Conservation (phyloP, 2,888 invertebrate species). For the Oxytorus armatus region DNA sequence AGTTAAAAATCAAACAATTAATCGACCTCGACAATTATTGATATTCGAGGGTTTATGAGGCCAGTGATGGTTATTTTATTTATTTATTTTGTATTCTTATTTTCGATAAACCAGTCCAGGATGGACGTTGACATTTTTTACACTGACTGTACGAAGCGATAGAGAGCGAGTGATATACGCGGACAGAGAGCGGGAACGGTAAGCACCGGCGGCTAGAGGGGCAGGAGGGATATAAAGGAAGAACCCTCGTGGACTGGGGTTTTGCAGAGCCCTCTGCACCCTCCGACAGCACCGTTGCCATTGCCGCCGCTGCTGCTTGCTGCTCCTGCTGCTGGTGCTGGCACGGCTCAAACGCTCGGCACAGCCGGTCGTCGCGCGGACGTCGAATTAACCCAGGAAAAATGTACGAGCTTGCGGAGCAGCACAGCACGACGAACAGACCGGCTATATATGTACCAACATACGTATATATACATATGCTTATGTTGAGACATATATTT, state of each 20-base stretch:
- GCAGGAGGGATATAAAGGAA: constrained; percentile 66
- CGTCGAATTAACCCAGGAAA: constrained; percentile 81
- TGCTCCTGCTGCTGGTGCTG: constrained; percentile 50
- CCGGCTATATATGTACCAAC: constrained; percentile 25
- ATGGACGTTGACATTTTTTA: too few relatives aligned
- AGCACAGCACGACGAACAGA: constrained; percentile 48
- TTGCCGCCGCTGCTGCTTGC: constrained; percentile 49
- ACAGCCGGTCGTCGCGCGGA: constrained; percentile 73
- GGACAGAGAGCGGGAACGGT: constrained; percentile 60
- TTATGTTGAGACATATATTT: neutral
- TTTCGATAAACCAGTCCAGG: too few relatives aligned
- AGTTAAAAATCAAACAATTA: too few relatives aligned
- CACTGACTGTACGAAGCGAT: constrained; percentile 45
- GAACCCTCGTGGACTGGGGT: constrained; percentile 79
- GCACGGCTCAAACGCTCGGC: constrained; percentile 60
- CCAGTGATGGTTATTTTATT: too few relatives aligned
- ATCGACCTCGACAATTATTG: too few relatives aligned
- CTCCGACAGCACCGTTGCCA: constrained; percentile 67
- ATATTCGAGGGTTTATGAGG: too few relatives aligned
- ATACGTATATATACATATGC: constrained; percentile 9
- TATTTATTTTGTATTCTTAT: too few relatives aligned
- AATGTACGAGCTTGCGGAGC: constrained; percentile 72
- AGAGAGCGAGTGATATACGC: constrained; percentile 44
- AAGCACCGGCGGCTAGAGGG: constrained; percentile 53
- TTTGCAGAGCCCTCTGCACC: constrained; percentile 78